Evolutionary conservation across 2,797 vertebrate species (phyloP).

Genomic region (Pampus argenteus): DNA sequence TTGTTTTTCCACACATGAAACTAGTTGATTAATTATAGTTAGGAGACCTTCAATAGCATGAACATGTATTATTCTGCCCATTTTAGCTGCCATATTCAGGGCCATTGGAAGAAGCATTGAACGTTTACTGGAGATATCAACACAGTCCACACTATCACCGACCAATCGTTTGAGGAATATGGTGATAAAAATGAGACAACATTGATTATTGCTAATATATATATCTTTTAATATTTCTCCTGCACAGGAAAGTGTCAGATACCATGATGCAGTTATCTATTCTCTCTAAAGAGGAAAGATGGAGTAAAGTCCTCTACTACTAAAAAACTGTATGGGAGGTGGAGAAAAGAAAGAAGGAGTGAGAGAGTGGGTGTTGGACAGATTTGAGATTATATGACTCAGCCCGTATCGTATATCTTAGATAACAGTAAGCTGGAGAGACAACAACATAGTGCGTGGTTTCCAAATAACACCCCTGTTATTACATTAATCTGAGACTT

Average conservation of each 20-base stretch:
- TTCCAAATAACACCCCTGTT: constrained; percentile 49
- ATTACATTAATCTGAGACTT: constrained; percentile 50
- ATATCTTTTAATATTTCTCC: constrained; percentile 33
- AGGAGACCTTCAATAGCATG: neutral
- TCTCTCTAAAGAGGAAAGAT: constrained; percentile 10
- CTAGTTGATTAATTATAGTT: neutral
- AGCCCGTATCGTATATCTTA: constrained; percentile 47
- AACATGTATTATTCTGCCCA: neutral
- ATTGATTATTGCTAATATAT: constrained; percentile 39
- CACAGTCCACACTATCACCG: constrained; percentile 7
- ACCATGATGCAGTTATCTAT: neutral
- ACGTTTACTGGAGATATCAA: neutral
- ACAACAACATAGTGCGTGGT: constrained; percentile 37
- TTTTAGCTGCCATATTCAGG: neutral
- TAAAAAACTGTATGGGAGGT: constrained; percentile 30
- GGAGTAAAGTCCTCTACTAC: constrained; percentile 22
- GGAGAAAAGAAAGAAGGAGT: constrained; percentile 29
- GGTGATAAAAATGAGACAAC: constrained; percentile 2
- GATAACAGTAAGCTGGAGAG: constrained; percentile 60
- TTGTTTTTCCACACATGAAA: neutral
- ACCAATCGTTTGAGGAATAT: constrained; percentile 20
- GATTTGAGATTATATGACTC: constrained; percentile 70
- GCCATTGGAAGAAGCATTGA: neutral
- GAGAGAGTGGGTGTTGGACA: constrained; percentile 54
- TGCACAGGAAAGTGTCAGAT: neutral